Percentiles rank a stretch among this genome's conserved stretches.
Evolutionary conservation across 2,113 vertebrate species (phyloP).

Genomic region (Campylomormyrus tamandua): DNA sequence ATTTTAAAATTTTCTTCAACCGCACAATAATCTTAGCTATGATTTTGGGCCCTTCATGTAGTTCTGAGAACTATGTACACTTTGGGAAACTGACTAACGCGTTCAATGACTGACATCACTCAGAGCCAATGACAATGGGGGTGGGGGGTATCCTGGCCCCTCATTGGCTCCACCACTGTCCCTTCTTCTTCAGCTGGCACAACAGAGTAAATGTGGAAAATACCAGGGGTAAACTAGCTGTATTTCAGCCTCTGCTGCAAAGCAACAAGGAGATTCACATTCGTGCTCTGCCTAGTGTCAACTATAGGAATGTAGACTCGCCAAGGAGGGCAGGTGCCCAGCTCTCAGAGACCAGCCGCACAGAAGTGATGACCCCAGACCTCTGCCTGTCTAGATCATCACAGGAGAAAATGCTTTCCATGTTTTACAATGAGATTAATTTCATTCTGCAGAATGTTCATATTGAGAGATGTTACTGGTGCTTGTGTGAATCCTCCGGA

Average conservation of each 20-base stretch:
- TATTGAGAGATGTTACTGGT: background rate
- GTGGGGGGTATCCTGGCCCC: background rate
- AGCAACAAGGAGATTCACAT: background rate
- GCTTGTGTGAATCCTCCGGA: background rate
- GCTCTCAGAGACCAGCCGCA: background rate
- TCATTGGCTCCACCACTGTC: background rate
- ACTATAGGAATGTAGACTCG: background rate
- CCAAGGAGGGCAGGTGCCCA: background rate
- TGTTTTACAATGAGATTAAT: background rate
- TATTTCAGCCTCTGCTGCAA: background rate
- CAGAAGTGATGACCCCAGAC: background rate
- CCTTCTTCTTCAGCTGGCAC: background rate
- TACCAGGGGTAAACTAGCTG: background rate
- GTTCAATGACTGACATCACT: background rate
- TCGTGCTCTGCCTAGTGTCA: background rate
- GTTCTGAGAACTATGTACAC: background rate
- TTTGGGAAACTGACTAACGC: background rate
- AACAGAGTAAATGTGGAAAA: background rate
- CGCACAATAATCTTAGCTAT: background rate
- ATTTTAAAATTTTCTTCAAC: background rate
- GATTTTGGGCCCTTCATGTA: background rate
- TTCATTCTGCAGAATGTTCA: background rate
- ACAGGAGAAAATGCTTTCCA: background rate
- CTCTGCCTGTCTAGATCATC: background rate
- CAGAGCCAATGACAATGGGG: background rate